phyloP scores from a whole-genome alignment of 1,140 invertebrate species.

The Nephila pilipes region DNA sequence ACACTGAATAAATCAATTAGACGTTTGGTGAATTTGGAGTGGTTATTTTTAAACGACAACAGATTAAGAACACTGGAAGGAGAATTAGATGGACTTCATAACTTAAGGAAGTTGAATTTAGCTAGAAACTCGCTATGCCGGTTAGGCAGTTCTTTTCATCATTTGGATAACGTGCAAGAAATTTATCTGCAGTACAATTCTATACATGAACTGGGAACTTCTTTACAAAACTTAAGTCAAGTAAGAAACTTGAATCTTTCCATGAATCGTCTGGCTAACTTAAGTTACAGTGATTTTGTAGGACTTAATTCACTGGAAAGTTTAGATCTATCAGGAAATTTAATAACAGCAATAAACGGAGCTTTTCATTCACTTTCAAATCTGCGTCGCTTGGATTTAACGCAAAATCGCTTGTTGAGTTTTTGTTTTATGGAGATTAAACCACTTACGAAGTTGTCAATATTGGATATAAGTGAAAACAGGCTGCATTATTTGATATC shows the following conservation, averaged over 20 bases:
- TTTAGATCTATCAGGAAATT: conserved; percentile 67
- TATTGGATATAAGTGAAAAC: conserved; percentile 56
- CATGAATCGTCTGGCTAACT: conserved; percentile 15
- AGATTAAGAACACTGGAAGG: conserved; percentile 52
- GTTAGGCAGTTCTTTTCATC: conserved; percentile 43
- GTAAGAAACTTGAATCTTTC: conserved; percentile 66
- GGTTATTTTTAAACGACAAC: conserved; percentile 66
- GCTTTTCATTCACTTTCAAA: conserved; percentile 31
- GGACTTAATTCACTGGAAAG: conserved; percentile 12
- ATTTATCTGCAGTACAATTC: conserved; percentile 68
- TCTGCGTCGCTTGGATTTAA: conserved; percentile 52
- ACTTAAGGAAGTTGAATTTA: conserved; percentile 49
- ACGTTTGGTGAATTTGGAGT: conserved; percentile 50
- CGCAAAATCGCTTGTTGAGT: conserved; percentile 33
- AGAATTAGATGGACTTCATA: conserved; percentile 57
- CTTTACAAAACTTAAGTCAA: conserved; percentile 31
- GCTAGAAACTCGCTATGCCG: conserved; percentile 27
- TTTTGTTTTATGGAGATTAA: conserved; percentile 52
- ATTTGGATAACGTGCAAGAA: conserved; percentile 41
- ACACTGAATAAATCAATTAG: conserved; percentile 50
- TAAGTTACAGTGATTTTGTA: conserved; percentile 29
- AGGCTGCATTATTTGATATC: neutral
- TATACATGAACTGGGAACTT: conserved; percentile 44
- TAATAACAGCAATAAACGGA: conserved; percentile 21
- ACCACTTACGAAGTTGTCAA: conserved; percentile 39